Percentiles rank a stretch among this genome's conserved stretches.
Conservation (phyloP, 1,140 invertebrate species). For the Acromyrmex heyeri region DNA sequence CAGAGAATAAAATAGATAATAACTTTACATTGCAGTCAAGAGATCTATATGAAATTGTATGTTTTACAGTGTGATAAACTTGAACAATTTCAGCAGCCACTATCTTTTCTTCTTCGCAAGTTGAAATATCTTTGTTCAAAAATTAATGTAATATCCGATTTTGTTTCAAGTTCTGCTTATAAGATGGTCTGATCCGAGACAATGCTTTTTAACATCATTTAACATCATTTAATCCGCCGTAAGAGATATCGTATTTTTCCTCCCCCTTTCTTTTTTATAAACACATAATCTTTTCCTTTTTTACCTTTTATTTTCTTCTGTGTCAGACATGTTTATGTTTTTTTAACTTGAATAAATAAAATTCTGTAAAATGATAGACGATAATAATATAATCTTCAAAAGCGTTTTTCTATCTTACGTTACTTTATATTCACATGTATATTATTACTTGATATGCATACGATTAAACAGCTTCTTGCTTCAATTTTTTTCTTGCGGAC, state of each 20-base stretch:
- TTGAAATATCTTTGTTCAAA: neutral
- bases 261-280: neutral
- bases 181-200: neutral
- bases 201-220: constrained; percentile 3
- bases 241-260: neutral
- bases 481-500: too few relatives aligned
- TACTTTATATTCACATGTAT: too few relatives aligned
- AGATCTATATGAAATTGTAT: neutral
- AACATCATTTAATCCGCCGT: neutral
- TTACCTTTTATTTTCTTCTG: neutral
- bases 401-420: too few relatives aligned
- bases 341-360: too few relatives aligned
- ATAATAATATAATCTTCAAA: too few relatives aligned
- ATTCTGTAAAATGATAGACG: too few relatives aligned
- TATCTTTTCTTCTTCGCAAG: neutral
- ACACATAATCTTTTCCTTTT: neutral
- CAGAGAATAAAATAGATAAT: neutral
- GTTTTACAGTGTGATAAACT: neutral
- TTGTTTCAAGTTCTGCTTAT: neutral
- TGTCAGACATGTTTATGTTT: too few relatives aligned
- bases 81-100: neutral
- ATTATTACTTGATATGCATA: too few relatives aligned
- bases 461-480: too few relatives aligned
- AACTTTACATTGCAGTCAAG: neutral
- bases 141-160: neutral